Conservation (phyloP, 2,113 vertebrate species). For the Mustela nigripes region DNA sequence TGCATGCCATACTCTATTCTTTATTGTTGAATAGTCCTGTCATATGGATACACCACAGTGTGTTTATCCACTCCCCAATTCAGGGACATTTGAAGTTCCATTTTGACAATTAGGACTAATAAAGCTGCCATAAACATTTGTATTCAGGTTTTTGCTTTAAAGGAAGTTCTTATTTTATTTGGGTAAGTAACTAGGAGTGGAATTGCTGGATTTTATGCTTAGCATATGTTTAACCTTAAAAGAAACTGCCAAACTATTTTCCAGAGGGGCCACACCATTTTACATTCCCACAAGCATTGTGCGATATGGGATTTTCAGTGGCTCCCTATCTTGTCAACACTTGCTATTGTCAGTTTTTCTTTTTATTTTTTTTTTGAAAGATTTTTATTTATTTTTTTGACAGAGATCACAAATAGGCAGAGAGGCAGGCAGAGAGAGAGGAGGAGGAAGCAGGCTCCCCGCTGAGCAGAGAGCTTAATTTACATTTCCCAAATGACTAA, state of each 20-base stretch:
- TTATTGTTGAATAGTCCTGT: not conserved
- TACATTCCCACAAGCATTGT: not conserved
- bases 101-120: not conserved
- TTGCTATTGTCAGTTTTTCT: not conserved
- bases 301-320: not conserved
- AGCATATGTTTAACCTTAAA: not conserved
- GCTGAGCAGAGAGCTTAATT: not conserved
- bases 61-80: not conserved
- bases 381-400: too few relatives aligned
- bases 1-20: not conserved
- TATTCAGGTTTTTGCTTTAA: not conserved
- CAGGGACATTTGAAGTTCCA: not conserved
- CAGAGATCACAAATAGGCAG: too few relatives aligned
- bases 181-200: not conserved
- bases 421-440: too few relatives aligned
- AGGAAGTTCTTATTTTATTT: constrained; percentile 2
- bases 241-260: not conserved
- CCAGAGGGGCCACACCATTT: not conserved
- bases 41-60: not conserved
- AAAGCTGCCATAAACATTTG: not conserved
- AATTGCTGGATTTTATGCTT: not conserved
- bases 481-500: not conserved
- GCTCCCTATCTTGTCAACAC: not conserved
- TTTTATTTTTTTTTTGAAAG: not conserved
- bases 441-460: too few relatives aligned